These are phyloP conservation scores for Periophthalmodon schlosseri DNA, from an alignment of 2,113 vertebrate species.

Conservation along the genomic window DNA sequence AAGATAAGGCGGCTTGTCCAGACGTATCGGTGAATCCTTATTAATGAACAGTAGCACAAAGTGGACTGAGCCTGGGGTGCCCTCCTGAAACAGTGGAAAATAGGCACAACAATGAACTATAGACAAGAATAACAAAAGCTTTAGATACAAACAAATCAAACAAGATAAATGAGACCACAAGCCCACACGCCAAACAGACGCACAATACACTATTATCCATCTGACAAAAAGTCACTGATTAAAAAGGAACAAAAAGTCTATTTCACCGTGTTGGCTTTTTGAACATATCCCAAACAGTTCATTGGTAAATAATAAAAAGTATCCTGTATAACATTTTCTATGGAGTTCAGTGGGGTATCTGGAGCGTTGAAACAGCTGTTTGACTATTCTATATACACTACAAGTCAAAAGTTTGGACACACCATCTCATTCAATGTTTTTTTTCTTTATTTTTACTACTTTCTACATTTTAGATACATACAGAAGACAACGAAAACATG, in stretches of 20 bases:
- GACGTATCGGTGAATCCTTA: conserved; percentile 72
- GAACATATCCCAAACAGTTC: neutral
- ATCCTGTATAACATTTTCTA: neutral
- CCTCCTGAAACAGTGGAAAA: conserved; percentile 49
- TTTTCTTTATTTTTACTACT: too few species aligned
- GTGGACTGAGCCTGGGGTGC: conserved; percentile 79
- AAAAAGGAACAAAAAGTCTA: neutral
- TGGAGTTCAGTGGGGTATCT: neutral
- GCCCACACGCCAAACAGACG: neutral
- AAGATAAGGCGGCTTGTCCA: conserved; percentile 74
- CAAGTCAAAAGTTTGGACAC: too few species aligned
- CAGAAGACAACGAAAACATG: too few species aligned
- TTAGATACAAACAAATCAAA: neutral
- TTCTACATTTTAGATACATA: too few species aligned
- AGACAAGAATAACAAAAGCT: neutral
- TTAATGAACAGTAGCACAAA: conserved; percentile 81
- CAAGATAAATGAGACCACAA: neutral
- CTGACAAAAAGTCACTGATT: neutral
- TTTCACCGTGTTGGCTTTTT: neutral
- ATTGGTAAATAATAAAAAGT: neutral
- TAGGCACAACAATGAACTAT: conserved; percentile 11
- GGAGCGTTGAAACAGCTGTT: neutral
- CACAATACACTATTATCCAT: neutral
- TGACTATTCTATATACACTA: neutral
- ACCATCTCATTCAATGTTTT: too few species aligned